Evolutionary conservation across 1,140 invertebrate species (phyloP).

Genomic region (Sitophilus oryzae): DNA sequence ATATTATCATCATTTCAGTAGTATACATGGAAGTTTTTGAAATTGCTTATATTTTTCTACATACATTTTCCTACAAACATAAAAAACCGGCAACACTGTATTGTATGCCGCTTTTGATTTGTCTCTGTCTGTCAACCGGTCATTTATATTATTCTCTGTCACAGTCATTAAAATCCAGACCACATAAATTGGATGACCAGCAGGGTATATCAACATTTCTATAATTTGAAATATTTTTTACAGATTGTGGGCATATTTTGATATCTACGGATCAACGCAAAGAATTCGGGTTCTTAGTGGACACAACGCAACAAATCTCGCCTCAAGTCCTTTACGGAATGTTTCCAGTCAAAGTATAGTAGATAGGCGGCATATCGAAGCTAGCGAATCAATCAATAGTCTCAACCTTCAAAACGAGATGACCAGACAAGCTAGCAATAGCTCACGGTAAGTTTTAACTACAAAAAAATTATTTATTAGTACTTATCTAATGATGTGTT

Average conservation of each 20-base stretch:
- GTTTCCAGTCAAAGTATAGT: constrained; percentile 25
- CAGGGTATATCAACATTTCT: no score
- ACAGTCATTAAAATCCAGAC: no score
- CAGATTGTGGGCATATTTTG: constrained; percentile 87
- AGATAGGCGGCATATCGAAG: constrained; percentile 40
- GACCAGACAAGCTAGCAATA: constrained; percentile 37
- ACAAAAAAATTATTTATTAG: neutral
- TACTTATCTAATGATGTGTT: neutral
- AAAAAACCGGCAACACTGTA: no score
- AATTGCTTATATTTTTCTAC: neutral
- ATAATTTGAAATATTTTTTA: constrained; percentile 4
- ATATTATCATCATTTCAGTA: no score
- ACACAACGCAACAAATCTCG: constrained; percentile 36
- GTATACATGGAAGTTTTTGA: no score
- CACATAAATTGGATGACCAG: no score
- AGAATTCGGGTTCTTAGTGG: constrained; percentile 67
- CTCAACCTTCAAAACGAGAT: constrained; percentile 44
- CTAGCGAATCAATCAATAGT: constrained; percentile 49
- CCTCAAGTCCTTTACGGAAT: constrained; percentile 42
- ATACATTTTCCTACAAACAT: neutral
- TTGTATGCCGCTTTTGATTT: no score
- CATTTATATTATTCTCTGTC: no score
- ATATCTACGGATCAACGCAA: constrained; percentile 91
- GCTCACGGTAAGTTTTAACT: constrained; percentile 7
- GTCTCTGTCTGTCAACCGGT: no score